A percentile compares a stretch with the other conserved stretches of the same genome.
Evolutionary conservation across 2,888 invertebrate species (phyloP).

Genomic region (Zygaena filipendulae): DNA sequence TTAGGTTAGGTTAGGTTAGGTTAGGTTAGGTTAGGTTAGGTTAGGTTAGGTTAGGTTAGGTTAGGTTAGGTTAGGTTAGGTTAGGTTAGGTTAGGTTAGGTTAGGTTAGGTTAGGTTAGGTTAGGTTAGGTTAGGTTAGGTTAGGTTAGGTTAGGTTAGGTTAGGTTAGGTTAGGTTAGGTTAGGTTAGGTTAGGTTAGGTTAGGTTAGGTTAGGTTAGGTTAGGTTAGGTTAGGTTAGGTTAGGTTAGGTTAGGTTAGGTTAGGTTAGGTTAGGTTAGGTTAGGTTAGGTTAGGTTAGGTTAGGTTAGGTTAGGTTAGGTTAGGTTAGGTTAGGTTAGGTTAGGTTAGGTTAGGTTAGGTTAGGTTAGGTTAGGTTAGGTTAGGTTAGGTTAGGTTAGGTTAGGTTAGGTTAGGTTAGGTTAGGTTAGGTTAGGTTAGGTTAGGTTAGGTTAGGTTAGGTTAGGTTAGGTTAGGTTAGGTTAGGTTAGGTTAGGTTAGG

Average conservation of each 20-base stretch:
- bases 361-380: constrained; percentile 16
- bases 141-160: background rate
- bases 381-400: constrained; percentile 14
- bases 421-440: constrained; percentile 7
- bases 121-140: background rate
- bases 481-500: constrained; percentile 9
- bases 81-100: background rate
- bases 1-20: constrained; percentile 2
- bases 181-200: constrained; percentile 15
- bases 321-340: constrained; percentile 18
- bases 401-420: constrained; percentile 9
- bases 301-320: constrained; percentile 17
- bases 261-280: constrained; percentile 18
- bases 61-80: background rate
- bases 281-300: constrained; percentile 17
- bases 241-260: constrained; percentile 16
- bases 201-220: constrained; percentile 15
- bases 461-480: constrained; percentile 8
- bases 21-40: background rate
- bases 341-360: constrained; percentile 17
- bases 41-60: background rate
- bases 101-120: background rate
- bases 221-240: constrained; percentile 16
- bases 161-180: constrained; percentile 2
- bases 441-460: constrained; percentile 5